These are phyloP conservation scores for Chaetops frenatus DNA, from an alignment of 2,113 vertebrate species.

Conservation along the genomic window DNA sequence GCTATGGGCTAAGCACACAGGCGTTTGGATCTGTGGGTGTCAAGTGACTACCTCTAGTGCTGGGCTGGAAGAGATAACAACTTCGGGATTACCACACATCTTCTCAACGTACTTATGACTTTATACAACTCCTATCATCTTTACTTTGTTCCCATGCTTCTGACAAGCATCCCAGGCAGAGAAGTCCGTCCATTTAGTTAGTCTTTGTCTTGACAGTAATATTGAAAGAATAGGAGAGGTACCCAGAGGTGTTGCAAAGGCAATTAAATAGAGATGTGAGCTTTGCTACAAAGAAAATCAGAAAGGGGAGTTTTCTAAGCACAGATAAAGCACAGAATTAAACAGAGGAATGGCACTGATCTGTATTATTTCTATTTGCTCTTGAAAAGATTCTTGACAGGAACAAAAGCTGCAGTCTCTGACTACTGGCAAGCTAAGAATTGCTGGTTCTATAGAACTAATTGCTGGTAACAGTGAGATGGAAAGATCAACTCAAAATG, in stretches of 20 bases:
- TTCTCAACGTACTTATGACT: accelerated
- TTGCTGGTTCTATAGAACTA: background rate
- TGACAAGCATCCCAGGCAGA: background rate
- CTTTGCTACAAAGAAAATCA: background rate
- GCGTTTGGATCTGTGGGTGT: background rate
- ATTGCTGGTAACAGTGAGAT: background rate
- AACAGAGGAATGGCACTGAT: background rate
- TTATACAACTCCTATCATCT: background rate
- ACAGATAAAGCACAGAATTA: background rate
- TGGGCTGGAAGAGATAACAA: background rate
- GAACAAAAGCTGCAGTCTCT: background rate
- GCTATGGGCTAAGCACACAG: background rate
- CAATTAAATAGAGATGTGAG: background rate
- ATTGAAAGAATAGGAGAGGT: background rate
- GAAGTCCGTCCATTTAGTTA: background rate
- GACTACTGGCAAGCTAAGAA: background rate
- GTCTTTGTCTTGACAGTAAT: background rate
- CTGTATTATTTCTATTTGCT: background rate
- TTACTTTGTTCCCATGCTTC: background rate
- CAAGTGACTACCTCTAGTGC: background rate
- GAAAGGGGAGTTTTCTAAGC: background rate
- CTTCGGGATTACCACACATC: background rate
- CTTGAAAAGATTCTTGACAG: background rate
- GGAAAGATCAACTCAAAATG: background rate
- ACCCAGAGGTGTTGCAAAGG: background rate